phyloP scores from a whole-genome alignment of 2,113 vertebrate genomes.

The Labeo rohita region DNA sequence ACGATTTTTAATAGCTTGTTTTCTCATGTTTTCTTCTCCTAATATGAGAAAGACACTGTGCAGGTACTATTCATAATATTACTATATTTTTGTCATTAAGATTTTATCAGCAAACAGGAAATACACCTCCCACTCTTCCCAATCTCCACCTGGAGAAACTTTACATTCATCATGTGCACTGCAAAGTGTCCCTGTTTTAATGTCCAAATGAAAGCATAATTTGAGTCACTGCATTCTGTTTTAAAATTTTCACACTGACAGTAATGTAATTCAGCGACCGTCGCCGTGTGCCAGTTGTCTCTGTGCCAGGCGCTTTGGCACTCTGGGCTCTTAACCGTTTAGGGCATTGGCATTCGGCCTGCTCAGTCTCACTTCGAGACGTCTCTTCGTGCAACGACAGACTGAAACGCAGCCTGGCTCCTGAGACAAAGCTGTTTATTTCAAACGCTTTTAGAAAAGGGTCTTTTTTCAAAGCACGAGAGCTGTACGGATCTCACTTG shows the following conservation, averaged over 20 bases:
- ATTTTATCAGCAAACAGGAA: neutral
- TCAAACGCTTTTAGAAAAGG: conserved; percentile 44
- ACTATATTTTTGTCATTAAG: neutral
- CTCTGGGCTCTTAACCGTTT: conserved; percentile 73
- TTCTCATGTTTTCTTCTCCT: no score
- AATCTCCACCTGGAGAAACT: neutral
- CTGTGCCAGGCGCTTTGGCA: conserved; percentile 72
- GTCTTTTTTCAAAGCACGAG: conserved; percentile 45
- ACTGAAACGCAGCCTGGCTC: conserved; percentile 39
- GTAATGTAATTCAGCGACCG: conserved; percentile 69
- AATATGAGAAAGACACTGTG: neutral
- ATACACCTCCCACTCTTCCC: neutral
- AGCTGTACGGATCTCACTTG: conserved; percentile 26
- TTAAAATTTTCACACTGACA: conserved; percentile 70
- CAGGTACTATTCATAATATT: neutral
- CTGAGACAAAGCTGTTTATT: conserved; percentile 58
- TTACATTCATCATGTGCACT: conserved; percentile 62
- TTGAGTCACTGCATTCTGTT: conserved; percentile 62
- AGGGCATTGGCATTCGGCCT: conserved; percentile 71
- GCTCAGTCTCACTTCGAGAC: conserved; percentile 60
- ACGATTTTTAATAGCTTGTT: neutral
- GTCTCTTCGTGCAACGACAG: conserved; percentile 46
- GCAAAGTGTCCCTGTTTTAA: conserved; percentile 56
- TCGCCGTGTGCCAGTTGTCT: conserved; percentile 70
- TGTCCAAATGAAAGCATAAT: conserved; percentile 65